Conservation (phyloP, 2,113 vertebrate genomes). For the Danionella cerebrum region DNA sequence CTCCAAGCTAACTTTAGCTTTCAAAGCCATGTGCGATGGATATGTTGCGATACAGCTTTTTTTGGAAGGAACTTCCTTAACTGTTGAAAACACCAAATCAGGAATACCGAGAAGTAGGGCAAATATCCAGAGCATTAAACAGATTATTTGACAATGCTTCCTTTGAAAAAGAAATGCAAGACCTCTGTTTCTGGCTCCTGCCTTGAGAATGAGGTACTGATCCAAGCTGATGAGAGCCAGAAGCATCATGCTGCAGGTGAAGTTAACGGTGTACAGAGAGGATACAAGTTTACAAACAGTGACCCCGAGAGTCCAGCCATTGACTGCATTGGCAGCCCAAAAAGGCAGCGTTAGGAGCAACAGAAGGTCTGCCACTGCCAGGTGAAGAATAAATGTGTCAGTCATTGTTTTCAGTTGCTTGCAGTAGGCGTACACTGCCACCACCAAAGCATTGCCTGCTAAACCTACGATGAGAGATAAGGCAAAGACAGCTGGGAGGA, state of each 20-base stretch:
- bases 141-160: constrained; percentile 49
- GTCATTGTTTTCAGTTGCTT: constrained; percentile 78
- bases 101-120: constrained; percentile 76
- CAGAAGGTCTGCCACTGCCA: constrained; percentile 82
- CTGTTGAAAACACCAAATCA: constrained; percentile 75
- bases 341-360: constrained; percentile 85
- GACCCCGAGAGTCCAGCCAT: constrained; percentile 79
- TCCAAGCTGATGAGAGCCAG: constrained; percentile 88
- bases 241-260: constrained; percentile 85
- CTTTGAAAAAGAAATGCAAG: constrained; percentile 39
- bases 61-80: constrained; percentile 46
- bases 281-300: constrained; percentile 75
- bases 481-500: constrained; percentile 75
- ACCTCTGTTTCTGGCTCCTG: not conserved
- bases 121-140: constrained; percentile 65
- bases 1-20: constrained; percentile 70
- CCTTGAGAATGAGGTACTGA: constrained; percentile 66
- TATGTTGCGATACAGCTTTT: constrained; percentile 68
- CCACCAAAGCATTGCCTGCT: constrained; percentile 75
- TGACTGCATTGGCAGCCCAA: constrained; percentile 75
- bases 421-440: constrained; percentile 76
- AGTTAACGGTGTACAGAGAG: constrained; percentile 78
- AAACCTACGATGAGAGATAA: constrained; percentile 72
- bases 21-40: constrained; percentile 54
- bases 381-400: constrained; percentile 76